These are phyloP conservation scores for Mylabris phalerata DNA, from an alignment of 1,140 invertebrate genomes.

Conservation along the genomic window DNA sequence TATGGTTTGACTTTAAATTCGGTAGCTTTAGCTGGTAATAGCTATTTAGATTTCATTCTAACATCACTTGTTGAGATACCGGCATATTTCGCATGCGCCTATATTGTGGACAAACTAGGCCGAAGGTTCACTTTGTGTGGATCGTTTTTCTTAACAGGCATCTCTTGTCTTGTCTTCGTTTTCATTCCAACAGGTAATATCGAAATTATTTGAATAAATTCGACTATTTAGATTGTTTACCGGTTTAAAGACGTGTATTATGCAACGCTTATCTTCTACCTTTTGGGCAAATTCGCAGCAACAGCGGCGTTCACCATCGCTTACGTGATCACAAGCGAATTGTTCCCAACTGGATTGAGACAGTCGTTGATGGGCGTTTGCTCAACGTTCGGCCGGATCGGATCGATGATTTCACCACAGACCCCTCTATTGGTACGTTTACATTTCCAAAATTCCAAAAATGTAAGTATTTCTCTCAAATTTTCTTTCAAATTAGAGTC, in stretches of 20 bases:
- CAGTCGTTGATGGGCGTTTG: constrained; percentile 57
- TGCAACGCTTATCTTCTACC: constrained; percentile 47
- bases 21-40: constrained; percentile 61
- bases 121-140: constrained; percentile 50
- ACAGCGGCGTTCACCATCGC: constrained; percentile 62
- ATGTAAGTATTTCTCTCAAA: no score
- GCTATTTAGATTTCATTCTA: constrained; percentile 62
- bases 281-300: constrained; percentile 68
- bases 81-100: constrained; percentile 56
- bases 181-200: constrained; percentile 15
- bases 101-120: constrained; percentile 55
- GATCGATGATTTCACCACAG: constrained; percentile 65
- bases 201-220: background rate
- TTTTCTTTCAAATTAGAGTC: constrained; percentile 17
- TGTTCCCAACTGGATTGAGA: constrained; percentile 63
- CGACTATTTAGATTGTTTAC: background rate
- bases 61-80: constrained; percentile 62
- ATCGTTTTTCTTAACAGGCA: constrained; percentile 52
- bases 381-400: constrained; percentile 62
- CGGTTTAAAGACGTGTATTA: constrained; percentile 12
- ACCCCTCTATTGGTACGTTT: constrained; percentile 56
- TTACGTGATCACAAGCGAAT: constrained; percentile 65
- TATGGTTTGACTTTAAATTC: constrained; percentile 74
- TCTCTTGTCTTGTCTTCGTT: constrained; percentile 31
- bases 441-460: no score